Conservation (phyloP, 2,888 invertebrate species). For the Steinernema scapterisci region DNA sequence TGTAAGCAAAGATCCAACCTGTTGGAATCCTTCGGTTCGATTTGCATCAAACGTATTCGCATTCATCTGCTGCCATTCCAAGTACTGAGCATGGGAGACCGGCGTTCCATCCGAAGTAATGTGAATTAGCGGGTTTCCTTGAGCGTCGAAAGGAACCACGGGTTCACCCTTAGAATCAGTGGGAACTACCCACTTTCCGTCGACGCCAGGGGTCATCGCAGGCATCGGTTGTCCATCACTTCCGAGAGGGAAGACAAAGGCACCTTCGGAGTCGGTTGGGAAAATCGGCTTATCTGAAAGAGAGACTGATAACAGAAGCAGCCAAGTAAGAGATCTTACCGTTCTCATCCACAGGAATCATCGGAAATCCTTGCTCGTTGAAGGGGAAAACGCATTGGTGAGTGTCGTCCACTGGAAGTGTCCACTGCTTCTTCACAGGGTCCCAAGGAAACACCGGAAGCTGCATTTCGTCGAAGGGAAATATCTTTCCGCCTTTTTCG, state of each 20-base stretch:
- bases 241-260: constrained; percentile 44
- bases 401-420: constrained; percentile 39
- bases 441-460: constrained; percentile 40
- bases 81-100: constrained; percentile 37
- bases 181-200: constrained; percentile 49
- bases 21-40: too few relatives aligned
- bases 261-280: constrained; percentile 42
- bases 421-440: constrained; percentile 31
- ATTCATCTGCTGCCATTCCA: constrained; percentile 37
- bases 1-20: too few relatives aligned
- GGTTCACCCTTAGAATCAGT: constrained; percentile 39
- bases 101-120: constrained; percentile 44
- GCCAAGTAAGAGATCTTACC: too few relatives aligned
- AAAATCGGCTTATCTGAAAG: constrained; percentile 43
- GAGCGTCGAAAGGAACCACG: constrained; percentile 41
- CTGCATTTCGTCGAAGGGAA: constrained; percentile 16
- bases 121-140: constrained; percentile 43
- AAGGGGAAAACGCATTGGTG: constrained; percentile 43
- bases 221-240: constrained; percentile 44
- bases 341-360: constrained; percentile 40
- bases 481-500: constrained; percentile 31
- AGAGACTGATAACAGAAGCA: background rate
- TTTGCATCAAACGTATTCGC: background rate
- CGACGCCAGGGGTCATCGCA: constrained; percentile 39
- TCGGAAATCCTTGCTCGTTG: constrained; percentile 39